Evolutionary conservation across 2,797 vertebrate species (phyloP).

Genomic region (Parambassis ranga): DNA sequence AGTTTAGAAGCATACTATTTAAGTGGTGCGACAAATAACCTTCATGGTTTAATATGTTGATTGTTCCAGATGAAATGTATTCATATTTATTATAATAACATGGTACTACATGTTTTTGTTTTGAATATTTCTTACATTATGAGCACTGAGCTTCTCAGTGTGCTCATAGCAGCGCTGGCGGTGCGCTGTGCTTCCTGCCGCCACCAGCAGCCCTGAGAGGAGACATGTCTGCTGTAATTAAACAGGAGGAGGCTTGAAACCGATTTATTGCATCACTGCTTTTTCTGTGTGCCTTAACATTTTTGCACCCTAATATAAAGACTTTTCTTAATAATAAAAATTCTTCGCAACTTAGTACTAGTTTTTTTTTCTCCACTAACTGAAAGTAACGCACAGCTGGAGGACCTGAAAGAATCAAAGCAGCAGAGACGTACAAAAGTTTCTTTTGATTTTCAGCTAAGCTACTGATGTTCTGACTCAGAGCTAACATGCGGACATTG

Average conservation of each 20-base stretch:
- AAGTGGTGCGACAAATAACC: too few species aligned
- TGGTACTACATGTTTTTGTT: not conserved
- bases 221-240: not conserved
- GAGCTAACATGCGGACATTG: too few species aligned
- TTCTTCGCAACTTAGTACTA: too few species aligned
- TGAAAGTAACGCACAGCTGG: not conserved
- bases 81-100: too few species aligned
- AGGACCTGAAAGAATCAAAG: not conserved
- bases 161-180: not conserved
- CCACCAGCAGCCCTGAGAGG: not conserved
- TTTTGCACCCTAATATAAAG: too few species aligned
- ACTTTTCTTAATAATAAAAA: too few species aligned
- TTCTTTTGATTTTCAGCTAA: too few species aligned
- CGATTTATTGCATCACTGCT: not conserved
- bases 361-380: too few species aligned
- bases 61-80: not conserved
- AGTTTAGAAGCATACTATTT: too few species aligned
- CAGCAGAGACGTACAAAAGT: not conserved
- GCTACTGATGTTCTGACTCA: too few species aligned
- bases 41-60: not conserved
- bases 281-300: too few species aligned
- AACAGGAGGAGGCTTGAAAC: not conserved
- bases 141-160: not conserved
- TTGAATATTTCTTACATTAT: not conserved
- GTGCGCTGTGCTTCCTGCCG: not conserved